phyloP scores from a whole-genome alignment of 2,888 invertebrate species.

The Cinara cedri region DNA sequence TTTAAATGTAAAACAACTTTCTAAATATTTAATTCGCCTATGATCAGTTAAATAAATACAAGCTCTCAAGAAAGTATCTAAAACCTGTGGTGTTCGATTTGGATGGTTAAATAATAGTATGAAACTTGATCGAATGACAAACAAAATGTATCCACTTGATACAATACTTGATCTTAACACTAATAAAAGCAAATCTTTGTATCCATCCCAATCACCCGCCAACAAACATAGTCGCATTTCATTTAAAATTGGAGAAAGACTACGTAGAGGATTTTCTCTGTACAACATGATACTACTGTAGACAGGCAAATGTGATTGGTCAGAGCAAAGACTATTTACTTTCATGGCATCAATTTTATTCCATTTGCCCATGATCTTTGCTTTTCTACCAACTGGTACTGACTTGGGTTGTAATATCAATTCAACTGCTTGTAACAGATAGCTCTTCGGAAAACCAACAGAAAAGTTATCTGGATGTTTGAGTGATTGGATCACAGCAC shows the following conservation, averaged over 20 bases:
- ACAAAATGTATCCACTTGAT: neutral
- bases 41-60: constrained; percentile 25
- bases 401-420: neutral
- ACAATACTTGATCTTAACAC: constrained; percentile 6
- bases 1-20: constrained; percentile 34
- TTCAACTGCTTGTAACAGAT: constrained; percentile 5
- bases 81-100: constrained; percentile 6
- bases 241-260: neutral
- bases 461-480: too few relatives aligned
- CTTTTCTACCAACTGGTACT: neutral
- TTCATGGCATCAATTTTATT: neutral
- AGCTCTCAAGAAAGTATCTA: constrained; percentile 31
- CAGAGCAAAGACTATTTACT: neutral
- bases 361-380: neutral
- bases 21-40: constrained; percentile 1
- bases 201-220: constrained; percentile 6
- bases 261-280: neutral
- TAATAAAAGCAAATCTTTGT: constrained; percentile 14
- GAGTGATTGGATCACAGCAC: too few relatives aligned
- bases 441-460: neutral
- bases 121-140: constrained; percentile 1
- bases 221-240: constrained; percentile 32
- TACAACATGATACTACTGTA: neutral
- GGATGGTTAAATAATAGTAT: constrained; percentile 41
- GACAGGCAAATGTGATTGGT: neutral